Conservation (phyloP, 2,797 vertebrate species). For the Pogoniulus pusillus region DNA sequence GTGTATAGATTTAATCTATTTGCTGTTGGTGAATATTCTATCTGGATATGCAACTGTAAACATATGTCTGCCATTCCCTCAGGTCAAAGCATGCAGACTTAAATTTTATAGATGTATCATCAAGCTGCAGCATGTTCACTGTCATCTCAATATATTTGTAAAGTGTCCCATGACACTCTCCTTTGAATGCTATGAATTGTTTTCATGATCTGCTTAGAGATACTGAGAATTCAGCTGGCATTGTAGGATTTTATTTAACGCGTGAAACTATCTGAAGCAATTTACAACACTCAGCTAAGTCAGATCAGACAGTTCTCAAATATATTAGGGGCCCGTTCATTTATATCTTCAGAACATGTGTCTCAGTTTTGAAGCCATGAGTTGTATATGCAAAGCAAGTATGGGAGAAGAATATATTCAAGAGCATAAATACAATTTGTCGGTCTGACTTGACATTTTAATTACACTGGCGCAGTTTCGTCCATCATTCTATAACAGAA, state of each 20-base stretch:
- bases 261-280: not conserved
- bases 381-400: not conserved
- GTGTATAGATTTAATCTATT: not conserved
- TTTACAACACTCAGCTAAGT: not conserved
- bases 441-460: not conserved
- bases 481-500: not conserved
- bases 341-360: not conserved
- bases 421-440: not conserved
- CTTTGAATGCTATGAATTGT: not conserved
- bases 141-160: conserved; percentile 10
- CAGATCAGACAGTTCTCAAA: not conserved
- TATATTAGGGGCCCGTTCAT: not conserved
- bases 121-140: not conserved
- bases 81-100: not conserved
- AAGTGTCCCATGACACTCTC: not conserved
- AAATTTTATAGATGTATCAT: not conserved
- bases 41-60: not conserved
- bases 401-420: not conserved
- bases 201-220: not conserved
- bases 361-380: not conserved
- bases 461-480: not conserved
- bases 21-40: not conserved
- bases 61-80: not conserved
- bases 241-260: not conserved
- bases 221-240: not conserved